Evolutionary conservation across 1,140 invertebrate species (phyloP).

Genomic region (Formica exsecta): DNA sequence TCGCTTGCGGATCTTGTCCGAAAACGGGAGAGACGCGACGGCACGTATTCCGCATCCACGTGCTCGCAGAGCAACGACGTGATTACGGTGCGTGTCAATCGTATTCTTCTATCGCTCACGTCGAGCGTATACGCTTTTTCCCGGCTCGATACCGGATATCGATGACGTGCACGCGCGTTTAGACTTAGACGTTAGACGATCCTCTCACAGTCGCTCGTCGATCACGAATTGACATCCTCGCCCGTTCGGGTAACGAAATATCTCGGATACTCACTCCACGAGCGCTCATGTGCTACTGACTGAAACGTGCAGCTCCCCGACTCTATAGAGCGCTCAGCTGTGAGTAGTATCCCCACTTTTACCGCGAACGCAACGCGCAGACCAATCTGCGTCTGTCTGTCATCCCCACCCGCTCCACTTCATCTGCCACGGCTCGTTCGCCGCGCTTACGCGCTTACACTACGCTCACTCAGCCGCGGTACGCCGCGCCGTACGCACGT

Average conservation of each 20-base stretch:
- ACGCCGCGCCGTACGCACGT: constrained; percentile 18
- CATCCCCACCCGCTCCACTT: constrained; percentile 4
- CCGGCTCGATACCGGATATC: constrained; percentile 10
- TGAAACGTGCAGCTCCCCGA: constrained; percentile 73
- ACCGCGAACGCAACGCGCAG: constrained; percentile 55
- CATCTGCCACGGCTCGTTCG: not conserved
- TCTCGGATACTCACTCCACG: constrained; percentile 81
- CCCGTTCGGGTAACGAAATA: constrained; percentile 61
- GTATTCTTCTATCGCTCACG: not conserved
- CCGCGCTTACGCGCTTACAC: not conserved
- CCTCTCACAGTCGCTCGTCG: constrained; percentile 75
- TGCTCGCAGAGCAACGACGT: constrained; percentile 36
- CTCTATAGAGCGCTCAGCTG: constrained; percentile 84
- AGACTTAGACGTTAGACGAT: constrained; percentile 21
- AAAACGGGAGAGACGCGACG: not conserved
- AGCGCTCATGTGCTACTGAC: constrained; percentile 86
- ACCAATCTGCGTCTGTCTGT: constrained; percentile 67
- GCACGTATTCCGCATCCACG: constrained; percentile 13
- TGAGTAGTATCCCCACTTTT: constrained; percentile 73
- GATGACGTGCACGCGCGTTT: constrained; percentile 46
- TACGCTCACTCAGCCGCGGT: constrained; percentile 27
- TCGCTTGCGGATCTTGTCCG: not conserved
- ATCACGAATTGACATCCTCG: constrained; percentile 79
- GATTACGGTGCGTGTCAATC: not conserved
- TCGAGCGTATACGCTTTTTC: not conserved